Evolutionary conservation across 2,113 vertebrate species (phyloP), one percentile per base, ranked within the genome.

Genomic region (Pterocles gutturalis): DNA sequence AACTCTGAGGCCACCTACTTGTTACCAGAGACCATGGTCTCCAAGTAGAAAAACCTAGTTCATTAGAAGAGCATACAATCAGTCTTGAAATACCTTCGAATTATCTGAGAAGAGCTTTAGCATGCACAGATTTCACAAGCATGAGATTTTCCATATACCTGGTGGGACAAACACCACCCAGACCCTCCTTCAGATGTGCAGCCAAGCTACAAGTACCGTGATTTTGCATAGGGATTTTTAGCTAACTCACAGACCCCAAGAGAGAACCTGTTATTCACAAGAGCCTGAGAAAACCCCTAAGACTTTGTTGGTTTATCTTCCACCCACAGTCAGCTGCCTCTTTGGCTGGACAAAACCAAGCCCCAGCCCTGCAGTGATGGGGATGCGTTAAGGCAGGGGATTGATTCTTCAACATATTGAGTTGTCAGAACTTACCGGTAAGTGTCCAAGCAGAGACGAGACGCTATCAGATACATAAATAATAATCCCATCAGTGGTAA

Each of bases 401-500:
- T 65, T 20, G 24, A 69, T 33, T 58, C 18, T 48, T 75, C n/a
- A 34, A 5, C 5, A 5, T 1, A 41, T 4, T 13, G 20, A 0
- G 3, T 33, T 60, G 58, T 70, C 90, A 94, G 93, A 98, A 98
- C 99, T 99, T 98, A 99, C 99, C 97, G 99, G 98, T 97, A 98
- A 98, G 98, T 99, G 98, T 75, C 99, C 99, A 72, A 99, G 99
- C 60, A 99, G 98, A 84, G 98, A 98, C 1, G 98, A 99, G 96
- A 99, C 98, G 15, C 98, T 99, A 82, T 99, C 99, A 84, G 98
- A 99, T 33, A 99, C 98, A 58, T 99, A 99, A 96, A 99, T 97
- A 96, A 99, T 99, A 97, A 99, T 99, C 88, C 99, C 99, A 90
- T 99, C 99, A 84, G 98, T 98, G 62, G 98, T 99, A 88, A 99